Evolutionary conservation across 2,797 vertebrate genomes (phyloP), one percentile per base, ranked within the genome.

Genomic region (Ambastaia sidthimunki): DNA sequence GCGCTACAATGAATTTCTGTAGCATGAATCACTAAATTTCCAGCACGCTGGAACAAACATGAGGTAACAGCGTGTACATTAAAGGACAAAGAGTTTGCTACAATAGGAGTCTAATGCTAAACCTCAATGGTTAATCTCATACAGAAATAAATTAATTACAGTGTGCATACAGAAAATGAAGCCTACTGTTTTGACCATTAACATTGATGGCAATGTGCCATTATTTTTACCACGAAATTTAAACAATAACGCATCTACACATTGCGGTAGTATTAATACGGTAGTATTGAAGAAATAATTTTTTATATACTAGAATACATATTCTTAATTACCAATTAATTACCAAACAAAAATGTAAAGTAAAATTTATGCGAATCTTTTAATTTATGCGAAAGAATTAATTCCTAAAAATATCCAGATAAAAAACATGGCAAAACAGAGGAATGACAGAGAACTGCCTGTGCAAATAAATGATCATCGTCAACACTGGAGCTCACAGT

Each of bases 401-500:
- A 25, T 25, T 5, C 18, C 28, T 4, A 18, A 15, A 4, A 63
- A 10, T 21, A 19, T 21, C 9, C 28, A 12, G 18, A 65, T 15
- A 63, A 50, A 41, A 67, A 10, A 28, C 3, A 75, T 75, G 47
- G 37, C 50, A 23, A 2, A 23, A 62, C 16, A n/a, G 10, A 19
- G 34, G 18, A 70, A 11, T 59, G 19, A 68, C 16, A 44, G 18
- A 68, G 44, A 78, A 18, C 75, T 7, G 11, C 13, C 55, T 7
- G 19, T 70, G 67, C 60, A 52, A 79, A 83, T 74, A 81, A 84
- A 82, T 37, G 63, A 25, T 13, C 55, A 52, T 48, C 62, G 68
- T 50, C 67, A 67, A 50, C 23, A 37, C 67, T 52, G 50, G 62
- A 62, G 28, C n/a, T 52, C 41, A 25, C 44, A 62, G 71, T 47